Evolutionary conservation across 37 sponge, comb jelly and placozoan genomes (phyloP).

Genomic region (Agelas oroides): DNA sequence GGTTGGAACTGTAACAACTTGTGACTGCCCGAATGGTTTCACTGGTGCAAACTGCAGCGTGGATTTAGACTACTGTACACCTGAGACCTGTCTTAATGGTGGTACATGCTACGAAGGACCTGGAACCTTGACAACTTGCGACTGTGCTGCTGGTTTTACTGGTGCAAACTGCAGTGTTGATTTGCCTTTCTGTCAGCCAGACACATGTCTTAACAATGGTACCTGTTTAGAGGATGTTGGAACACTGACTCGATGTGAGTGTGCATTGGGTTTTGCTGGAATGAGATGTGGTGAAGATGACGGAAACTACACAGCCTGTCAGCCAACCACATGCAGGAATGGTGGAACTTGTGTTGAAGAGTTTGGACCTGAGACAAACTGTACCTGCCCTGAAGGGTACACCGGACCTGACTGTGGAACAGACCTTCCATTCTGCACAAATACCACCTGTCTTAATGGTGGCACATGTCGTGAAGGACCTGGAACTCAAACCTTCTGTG

Average conservation of each 20-base stretch:
- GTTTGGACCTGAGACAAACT: background rate
- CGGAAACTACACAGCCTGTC: background rate
- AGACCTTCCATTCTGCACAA: background rate
- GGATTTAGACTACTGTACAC: background rate
- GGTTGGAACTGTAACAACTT: background rate
- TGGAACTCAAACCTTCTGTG: background rate
- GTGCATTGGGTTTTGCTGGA: constrained; percentile 18
- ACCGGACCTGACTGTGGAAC: background rate
- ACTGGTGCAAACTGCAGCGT: constrained; percentile 14
- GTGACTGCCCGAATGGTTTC: background rate
- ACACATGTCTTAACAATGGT: constrained; percentile 2
- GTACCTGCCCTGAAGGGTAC: constrained; percentile 1
- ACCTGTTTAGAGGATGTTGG: background rate
- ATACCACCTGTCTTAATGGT: background rate
- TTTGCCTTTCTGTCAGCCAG: background rate
- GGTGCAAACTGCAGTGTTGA: constrained; percentile 18
- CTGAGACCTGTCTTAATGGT: constrained; percentile 3
- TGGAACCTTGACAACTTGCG: background rate
- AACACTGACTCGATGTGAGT: constrained; percentile 12
- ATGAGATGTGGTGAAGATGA: background rate
- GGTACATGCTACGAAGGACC: background rate
- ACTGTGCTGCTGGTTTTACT: constrained; percentile 18
- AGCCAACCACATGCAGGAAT: background rate
- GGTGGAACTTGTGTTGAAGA: background rate
- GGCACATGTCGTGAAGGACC: background rate